Conservation (phyloP, 2,888 invertebrate species). For the Sphecodes monilicornis region DNA sequence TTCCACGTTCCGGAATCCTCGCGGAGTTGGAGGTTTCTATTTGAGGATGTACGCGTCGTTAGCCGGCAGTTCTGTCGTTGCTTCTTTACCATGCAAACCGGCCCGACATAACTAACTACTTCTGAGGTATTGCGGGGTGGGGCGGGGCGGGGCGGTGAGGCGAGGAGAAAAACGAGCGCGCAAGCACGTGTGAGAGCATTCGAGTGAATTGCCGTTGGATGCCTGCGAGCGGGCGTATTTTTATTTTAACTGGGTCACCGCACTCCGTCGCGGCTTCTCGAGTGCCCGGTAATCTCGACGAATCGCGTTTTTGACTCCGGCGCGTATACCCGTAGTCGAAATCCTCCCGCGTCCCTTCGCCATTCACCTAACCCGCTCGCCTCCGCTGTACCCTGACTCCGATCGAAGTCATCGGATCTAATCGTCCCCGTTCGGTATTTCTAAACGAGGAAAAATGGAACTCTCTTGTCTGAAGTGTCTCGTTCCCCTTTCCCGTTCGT, state of each 20-base stretch:
- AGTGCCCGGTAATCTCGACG: constrained; percentile 55
- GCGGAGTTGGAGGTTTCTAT: constrained; percentile 58
- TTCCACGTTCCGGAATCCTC: constrained; percentile 18
- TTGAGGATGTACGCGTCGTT: constrained; percentile 74
- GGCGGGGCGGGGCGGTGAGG: background rate
- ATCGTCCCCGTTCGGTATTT: too few relatives aligned
- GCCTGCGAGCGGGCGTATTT: constrained; percentile 62
- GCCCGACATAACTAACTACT: constrained; percentile 78
- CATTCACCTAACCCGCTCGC: background rate
- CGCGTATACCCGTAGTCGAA: background rate
- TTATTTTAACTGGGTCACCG: constrained; percentile 75
- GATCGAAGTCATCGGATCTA: background rate
- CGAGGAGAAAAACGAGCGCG: constrained; percentile 22
- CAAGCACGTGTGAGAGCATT: constrained; percentile 31
- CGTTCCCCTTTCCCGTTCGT: background rate
- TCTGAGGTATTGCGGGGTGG: constrained; percentile 46
- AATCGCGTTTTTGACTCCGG: constrained; percentile 66
- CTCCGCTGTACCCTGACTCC: background rate
- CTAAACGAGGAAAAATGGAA: background rate
- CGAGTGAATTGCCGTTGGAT: constrained; percentile 28
- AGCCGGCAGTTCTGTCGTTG: constrained; percentile 72
- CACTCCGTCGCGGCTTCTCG: constrained; percentile 54
- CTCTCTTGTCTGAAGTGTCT: background rate
- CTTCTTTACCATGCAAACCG: constrained; percentile 79
- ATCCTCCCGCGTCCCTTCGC: background rate